These are phyloP conservation scores for Dryococelus australis DNA, from an alignment of 2,888 invertebrate genomes.

Conservation along the genomic window DNA sequence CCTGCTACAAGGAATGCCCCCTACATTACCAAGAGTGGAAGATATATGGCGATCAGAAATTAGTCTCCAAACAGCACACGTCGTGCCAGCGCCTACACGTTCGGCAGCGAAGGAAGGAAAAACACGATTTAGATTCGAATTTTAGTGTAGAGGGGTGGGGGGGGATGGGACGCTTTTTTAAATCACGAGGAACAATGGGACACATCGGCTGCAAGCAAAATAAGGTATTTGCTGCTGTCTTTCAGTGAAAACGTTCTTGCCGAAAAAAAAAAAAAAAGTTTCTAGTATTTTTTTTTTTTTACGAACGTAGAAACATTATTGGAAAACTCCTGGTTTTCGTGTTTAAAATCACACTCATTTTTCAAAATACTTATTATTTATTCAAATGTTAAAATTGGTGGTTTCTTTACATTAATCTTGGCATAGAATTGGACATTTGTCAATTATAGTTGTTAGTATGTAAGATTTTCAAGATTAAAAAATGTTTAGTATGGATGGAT, in stretches of 20 bases:
- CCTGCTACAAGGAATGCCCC: conserved; percentile 4
- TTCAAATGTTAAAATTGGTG: too few relatives aligned
- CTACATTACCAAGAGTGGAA: background rate
- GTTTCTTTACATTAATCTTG: too few relatives aligned
- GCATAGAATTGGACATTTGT: too few relatives aligned
- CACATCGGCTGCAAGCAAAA: background rate
- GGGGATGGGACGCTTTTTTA: background rate
- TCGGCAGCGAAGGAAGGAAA: background rate
- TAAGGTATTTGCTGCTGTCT: background rate
- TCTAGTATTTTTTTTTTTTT: too few relatives aligned
- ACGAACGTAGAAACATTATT: too few relatives aligned
- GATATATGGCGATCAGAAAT: conserved; percentile 5
- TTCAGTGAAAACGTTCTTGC: background rate
- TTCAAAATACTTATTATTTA: too few relatives aligned
- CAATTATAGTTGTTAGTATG: too few relatives aligned
- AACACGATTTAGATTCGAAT: background rate
- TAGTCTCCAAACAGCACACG: conserved; percentile 16
- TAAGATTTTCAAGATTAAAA: too few relatives aligned
- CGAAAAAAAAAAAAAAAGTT: too few relatives aligned
- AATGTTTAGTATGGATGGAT: too few relatives aligned
- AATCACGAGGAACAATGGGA: background rate
- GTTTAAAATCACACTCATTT: too few relatives aligned
- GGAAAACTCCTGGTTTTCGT: too few relatives aligned
- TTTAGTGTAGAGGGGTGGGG: background rate
- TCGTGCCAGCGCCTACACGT: background rate